A percentile compares a stretch with the other conserved stretches of the same genome.
Evolutionary conservation across 2,888 invertebrate species (phyloP).

Genomic region (Stenichneumon culpator): DNA sequence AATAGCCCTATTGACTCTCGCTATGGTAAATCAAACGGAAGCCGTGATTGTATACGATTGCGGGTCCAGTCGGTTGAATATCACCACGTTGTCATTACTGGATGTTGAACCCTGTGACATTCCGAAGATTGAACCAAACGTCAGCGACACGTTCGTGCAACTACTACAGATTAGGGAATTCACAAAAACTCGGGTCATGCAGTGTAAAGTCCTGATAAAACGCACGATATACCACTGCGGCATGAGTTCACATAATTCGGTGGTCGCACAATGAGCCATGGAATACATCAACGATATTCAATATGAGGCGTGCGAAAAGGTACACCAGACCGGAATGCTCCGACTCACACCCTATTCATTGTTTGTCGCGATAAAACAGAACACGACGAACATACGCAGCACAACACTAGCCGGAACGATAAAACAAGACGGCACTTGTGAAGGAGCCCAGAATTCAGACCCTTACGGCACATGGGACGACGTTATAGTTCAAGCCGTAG

Average conservation of each 20-base stretch:
- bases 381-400: slow-evolving; percentile 29
- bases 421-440: slow-evolving; percentile 31
- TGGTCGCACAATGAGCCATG: slow-evolving; percentile 52
- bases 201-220: slow-evolving; percentile 61
- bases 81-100: slow-evolving; percentile 59
- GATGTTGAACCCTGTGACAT: slow-evolving; percentile 62
- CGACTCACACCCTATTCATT: neutral
- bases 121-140: neutral
- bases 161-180: slow-evolving; percentile 55
- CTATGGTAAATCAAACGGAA: neutral
- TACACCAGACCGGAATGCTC: slow-evolving; percentile 25
- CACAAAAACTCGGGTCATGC: slow-evolving; percentile 20
- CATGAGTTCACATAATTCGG: slow-evolving; percentile 45
- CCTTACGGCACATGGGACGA: slow-evolving; percentile 56
- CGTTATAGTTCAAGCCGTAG: slow-evolving; percentile 60
- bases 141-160: slow-evolving; percentile 1
- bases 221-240: slow-evolving; percentile 53
- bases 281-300: slow-evolving; percentile 47
- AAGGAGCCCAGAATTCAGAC: too few relatives aligned
- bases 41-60: slow-evolving; percentile 58
- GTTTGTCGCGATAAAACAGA: slow-evolving; percentile 13
- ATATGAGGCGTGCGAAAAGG: slow-evolving; percentile 20
- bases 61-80: slow-evolving; percentile 49
- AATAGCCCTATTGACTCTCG: neutral
- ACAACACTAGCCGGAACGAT: slow-evolving; percentile 45